Evolutionary conservation across 2,797 vertebrate species (phyloP), one percentile per base, ranked within the genome.

Genomic region (Clamator glandarius): DNA sequence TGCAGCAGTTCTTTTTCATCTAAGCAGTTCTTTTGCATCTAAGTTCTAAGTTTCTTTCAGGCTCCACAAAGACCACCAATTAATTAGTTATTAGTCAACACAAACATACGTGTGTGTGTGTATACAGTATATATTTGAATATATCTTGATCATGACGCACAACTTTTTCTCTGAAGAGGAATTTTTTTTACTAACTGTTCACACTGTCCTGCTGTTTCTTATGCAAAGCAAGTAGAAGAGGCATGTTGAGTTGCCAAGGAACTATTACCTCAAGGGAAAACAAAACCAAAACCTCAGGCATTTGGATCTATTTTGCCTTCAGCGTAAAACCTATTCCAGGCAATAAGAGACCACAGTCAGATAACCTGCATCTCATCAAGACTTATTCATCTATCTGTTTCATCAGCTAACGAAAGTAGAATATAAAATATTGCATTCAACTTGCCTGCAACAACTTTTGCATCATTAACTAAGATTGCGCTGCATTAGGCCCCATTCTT

Each of bases 151-250:
- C 16, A 33, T 78, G 21, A 50, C 24, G 44, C 41, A 21, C 0
- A 1, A 41, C 61, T n/a, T 95, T 96, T 96, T 92, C 87, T 93
- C 50, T 61, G 83, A 76, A 83, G 42, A 92, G 77, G 76, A 77
- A 85, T 31, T 78, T 84, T 95, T 90, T 95, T 73, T 93, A 52
- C 61, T 68, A 82, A 73, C 87, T 92, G 68, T 80, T 96, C 88
- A 87, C 59, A 11, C 8, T 12, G 83, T 86, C 87, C 90, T 91
- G 54, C 94, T 96, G 72, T 96, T 97, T 94, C 85, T 90, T 92
- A n/a, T 75, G 58, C 73, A 92, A 93, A 89, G 79, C 84, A 90
- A 92, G 67, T 79, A 87, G 92, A 87, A 95, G 92, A 92, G 81
- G 12, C 52, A 88, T 41, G 15, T 33, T 68, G 63, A 84, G 84